phyloP scores from a whole-genome alignment of 37 sponge, comb jelly and placozoan species.

The Agelas oroides region DNA sequence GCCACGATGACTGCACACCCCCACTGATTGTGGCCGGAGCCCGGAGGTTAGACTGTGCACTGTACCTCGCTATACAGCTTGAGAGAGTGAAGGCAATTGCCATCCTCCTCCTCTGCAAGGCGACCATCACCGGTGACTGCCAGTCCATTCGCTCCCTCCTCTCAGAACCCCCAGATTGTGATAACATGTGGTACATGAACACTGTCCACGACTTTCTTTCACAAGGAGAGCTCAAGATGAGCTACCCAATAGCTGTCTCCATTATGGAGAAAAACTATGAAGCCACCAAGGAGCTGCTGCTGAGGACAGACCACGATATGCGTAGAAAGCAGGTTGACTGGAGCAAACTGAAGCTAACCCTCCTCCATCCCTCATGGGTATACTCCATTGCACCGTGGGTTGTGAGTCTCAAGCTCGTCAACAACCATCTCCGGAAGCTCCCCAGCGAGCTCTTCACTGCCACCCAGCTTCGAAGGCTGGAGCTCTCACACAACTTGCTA shows the following conservation, averaged over 20 bases:
- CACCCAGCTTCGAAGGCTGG: slow-evolving; percentile 71
- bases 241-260: slow-evolving; percentile 76
- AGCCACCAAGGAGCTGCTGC: slow-evolving; percentile 78
- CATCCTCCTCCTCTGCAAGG: slow-evolving; percentile 79
- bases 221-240: slow-evolving; percentile 54
- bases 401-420: slow-evolving; percentile 69
- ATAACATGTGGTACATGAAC: slow-evolving; percentile 67
- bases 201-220: slow-evolving; percentile 62
- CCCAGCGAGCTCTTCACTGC: slow-evolving; percentile 65
- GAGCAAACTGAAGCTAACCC: slow-evolving; percentile 69
- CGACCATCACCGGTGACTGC: slow-evolving; percentile 54
- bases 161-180: slow-evolving; percentile 68
- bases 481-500: slow-evolving; percentile 75
- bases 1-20: slow-evolving; percentile 51
- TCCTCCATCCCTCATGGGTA: slow-evolving; percentile 77
- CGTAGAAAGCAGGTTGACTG: slow-evolving; percentile 76
- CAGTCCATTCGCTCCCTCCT: slow-evolving; percentile 70
- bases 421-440: slow-evolving; percentile 68
- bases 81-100: slow-evolving; percentile 75
- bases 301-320: slow-evolving; percentile 81
- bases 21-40: slow-evolving; percentile 66
- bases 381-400: slow-evolving; percentile 89
- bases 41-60: slow-evolving; percentile 68
- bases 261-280: slow-evolving; percentile 74
- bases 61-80: slow-evolving; percentile 76